phyloP scores from a whole-genome alignment of 2,888 invertebrate genomes.

The Ormyrus nitidulus region DNA sequence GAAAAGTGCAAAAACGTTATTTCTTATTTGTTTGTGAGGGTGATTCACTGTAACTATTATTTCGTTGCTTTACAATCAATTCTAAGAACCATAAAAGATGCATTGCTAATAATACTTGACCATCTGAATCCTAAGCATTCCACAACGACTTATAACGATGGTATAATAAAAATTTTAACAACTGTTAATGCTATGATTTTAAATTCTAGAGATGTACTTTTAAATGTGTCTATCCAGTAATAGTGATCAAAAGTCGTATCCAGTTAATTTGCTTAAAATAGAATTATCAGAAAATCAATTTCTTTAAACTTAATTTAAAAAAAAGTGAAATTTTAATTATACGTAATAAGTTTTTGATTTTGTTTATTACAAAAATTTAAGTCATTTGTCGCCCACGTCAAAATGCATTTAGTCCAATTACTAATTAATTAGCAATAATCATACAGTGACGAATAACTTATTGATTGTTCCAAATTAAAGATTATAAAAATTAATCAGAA shows the following conservation, averaged over 20 bases:
- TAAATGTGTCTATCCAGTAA: conserved; percentile 58
- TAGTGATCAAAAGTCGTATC: conserved; percentile 59
- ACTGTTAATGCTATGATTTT: conserved; percentile 27
- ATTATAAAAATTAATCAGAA: too few relatives aligned
- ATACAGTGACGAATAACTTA: too few relatives aligned
- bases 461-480: too few relatives aligned
- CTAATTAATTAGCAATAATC: too few relatives aligned
- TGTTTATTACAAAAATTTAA: too few relatives aligned
- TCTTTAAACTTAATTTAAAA: conserved; percentile 40
- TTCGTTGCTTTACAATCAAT: conserved; percentile 6
- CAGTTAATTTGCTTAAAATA: conserved; percentile 55
- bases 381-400: too few relatives aligned
- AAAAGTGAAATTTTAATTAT: not conserved
- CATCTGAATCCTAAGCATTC: conserved; percentile 69
- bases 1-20: not conserved
- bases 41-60: conserved; percentile 12
- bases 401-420: too few relatives aligned
- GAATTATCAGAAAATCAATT: conserved; percentile 12
- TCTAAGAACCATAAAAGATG: conserved; percentile 61
- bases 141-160: conserved; percentile 65
- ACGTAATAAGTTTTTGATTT: not conserved
- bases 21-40: not conserved
- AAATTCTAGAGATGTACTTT: conserved; percentile 59
- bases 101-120: conserved; percentile 68
- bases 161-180: conserved; percentile 22